Evolutionary conservation across 2,797 vertebrate species (phyloP), one percentile per base, ranked within the genome.

Genomic region (Mastacembelus armatus): DNA sequence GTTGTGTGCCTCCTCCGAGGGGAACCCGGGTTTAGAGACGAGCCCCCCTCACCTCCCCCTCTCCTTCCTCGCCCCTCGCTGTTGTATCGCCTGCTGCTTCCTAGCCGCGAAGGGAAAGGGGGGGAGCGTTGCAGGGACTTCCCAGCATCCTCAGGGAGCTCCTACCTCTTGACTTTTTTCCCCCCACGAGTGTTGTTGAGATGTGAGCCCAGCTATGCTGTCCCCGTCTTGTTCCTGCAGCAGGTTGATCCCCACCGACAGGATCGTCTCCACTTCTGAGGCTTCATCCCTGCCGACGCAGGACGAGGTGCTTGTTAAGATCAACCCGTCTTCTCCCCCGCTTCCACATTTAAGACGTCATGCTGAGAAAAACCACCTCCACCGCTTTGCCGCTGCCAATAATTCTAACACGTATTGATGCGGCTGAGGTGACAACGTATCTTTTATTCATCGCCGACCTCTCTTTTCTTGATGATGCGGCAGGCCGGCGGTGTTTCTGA

Each of bases 371-470:
- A 63, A 19, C 15, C 69, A 38, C 57, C 44, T 63, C 59, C 60
- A 26, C 49, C 32, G 0, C 66, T 35, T 48, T 27, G 49, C 38
- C 2, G 7, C 70, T 66, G 71, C 75, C 74, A 67, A 40, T 43
- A 27, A 79, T 77, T 85, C 72, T 78, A 71, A 77, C 45, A 36
- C 6, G 16, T 22, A 22, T 36, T 19, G 66, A 87, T 80, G 18
- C 36, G 58, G 49, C 55, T 1, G 74, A 57, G 76, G 74, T 67
- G 78, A 71, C 61, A 30, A 35, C 22, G 32, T 51, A 89, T 93
- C 84, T 90, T 91, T 92, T 88, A 92, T 93, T 91, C 85, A 92
- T 89, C 11, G 62, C 69, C 3, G 45, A 51, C 49, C 22, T 16
- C 22, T 78, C 39, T 59, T 52, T 48, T 70, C 67, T 70, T 19